phyloP scores from a whole-genome alignment of 2,797 vertebrate species.

The Poeciliopsis turneri region DNA sequence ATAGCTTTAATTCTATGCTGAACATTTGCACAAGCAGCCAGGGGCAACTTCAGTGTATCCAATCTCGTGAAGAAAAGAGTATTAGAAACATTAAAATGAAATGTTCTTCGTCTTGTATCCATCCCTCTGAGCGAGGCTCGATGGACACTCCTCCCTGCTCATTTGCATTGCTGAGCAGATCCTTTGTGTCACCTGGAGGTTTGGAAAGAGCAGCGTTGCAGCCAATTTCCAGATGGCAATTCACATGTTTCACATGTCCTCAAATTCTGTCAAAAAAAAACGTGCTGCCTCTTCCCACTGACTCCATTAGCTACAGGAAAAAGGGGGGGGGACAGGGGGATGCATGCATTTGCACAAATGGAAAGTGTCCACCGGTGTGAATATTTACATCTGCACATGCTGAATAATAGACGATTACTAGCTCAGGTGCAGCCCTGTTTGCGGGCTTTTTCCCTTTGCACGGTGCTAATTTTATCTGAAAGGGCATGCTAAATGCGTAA shows the following conservation, averaged over 20 bases:
- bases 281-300: constrained; percentile 39
- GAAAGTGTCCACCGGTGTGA: constrained; percentile 71
- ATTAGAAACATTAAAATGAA: constrained; percentile 56
- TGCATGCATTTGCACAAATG: constrained; percentile 47
- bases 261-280: constrained; percentile 49
- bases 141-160: constrained; percentile 49
- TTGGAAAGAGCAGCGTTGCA: constrained; percentile 50
- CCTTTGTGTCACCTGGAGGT: constrained; percentile 70
- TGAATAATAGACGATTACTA: constrained; percentile 77
- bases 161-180: constrained; percentile 72
- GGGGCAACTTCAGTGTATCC: constrained; percentile 39
- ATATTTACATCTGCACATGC: constrained; percentile 76
- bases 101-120: constrained; percentile 49
- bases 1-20: constrained; percentile 36
- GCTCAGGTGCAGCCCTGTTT: constrained; percentile 58
- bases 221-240: constrained; percentile 69
- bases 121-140: constrained; percentile 49
- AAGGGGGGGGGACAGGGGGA: not conserved
- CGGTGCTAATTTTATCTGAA: constrained; percentile 57
- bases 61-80: constrained; percentile 60
- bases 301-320: constrained; percentile 58
- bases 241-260: constrained; percentile 61
- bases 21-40: constrained; percentile 45
- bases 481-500: constrained; percentile 62
- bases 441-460: constrained; percentile 38